These are phyloP conservation scores for Drosophila meridiana DNA, from an alignment of 2,888 invertebrate species.

Conservation along the genomic window DNA sequence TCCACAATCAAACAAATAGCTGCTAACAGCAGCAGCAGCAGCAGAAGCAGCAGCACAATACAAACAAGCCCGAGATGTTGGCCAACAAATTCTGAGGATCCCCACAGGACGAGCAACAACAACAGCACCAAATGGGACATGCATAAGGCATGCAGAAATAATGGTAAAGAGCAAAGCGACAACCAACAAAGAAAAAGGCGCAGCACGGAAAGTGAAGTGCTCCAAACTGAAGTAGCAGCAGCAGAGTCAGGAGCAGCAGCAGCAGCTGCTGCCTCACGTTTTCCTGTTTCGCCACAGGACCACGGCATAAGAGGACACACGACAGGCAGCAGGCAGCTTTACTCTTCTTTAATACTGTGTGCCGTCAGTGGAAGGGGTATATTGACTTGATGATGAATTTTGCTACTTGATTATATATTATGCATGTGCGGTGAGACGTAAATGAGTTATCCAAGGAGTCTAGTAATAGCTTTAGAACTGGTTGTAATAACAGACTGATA, in stretches of 20 bases:
- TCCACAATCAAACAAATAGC: constrained; percentile 81
- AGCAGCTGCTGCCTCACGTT: constrained; percentile 69
- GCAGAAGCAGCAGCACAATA: constrained; percentile 43
- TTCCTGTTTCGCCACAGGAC: constrained; percentile 69
- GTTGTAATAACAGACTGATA: no score
- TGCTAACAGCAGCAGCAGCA: constrained; percentile 64
- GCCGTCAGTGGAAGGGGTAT: not conserved
- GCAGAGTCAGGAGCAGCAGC: constrained; percentile 59
- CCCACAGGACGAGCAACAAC: constrained; percentile 58
- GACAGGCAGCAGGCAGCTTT: constrained; percentile 32
- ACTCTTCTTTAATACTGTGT: constrained; percentile 4
- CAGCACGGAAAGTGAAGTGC: constrained; percentile 61
- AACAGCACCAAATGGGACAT: constrained; percentile 38
- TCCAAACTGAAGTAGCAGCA: constrained; percentile 54
- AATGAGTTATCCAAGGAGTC: not conserved
- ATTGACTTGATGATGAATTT: not conserved
- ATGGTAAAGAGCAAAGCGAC: constrained; percentile 44
- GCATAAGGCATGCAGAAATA: constrained; percentile 75
- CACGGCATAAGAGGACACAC: constrained; percentile 27
- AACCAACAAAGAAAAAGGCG: constrained; percentile 28
- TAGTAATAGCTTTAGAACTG: not conserved
- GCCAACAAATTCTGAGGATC: constrained; percentile 56
- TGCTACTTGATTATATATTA: not conserved
- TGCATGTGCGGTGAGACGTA: not conserved
- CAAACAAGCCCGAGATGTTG: constrained; percentile 51